phyloP scores from a whole-genome alignment of 2,797 vertebrate genomes.

The Rhynchotus rufescens region DNA sequence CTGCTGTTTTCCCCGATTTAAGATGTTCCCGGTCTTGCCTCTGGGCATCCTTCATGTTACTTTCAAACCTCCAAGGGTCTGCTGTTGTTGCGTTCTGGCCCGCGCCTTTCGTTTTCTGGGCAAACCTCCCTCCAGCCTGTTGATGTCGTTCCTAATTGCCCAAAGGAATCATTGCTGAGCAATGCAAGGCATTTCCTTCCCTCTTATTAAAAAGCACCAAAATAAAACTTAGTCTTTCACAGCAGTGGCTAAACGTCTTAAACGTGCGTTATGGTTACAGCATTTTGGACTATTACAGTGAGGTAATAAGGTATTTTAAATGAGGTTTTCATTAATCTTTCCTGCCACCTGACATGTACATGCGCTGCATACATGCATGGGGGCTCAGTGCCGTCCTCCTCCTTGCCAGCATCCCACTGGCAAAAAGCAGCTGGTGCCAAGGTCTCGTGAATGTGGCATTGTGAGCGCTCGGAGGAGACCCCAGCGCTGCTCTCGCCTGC shows the following conservation, averaged over 20 bases:
- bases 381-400: background rate
- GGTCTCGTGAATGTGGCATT: background rate
- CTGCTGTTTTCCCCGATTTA: slow-evolving; percentile 37
- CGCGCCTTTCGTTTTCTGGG: slow-evolving; percentile 33
- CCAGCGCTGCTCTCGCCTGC: background rate
- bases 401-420: background rate
- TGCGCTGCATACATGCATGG: background rate
- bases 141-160: slow-evolving; percentile 64
- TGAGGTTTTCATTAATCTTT: slow-evolving; percentile 7
- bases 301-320: slow-evolving; percentile 2
- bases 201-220: slow-evolving; percentile 66
- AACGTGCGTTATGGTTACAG: background rate
- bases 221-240: slow-evolving; percentile 53
- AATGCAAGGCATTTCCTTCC: slow-evolving; percentile 73
- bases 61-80: slow-evolving; percentile 58
- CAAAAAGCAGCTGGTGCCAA: background rate
- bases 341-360: background rate
- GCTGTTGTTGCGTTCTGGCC: slow-evolving; percentile 56
- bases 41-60: slow-evolving; percentile 43
- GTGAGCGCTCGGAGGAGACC: background rate
- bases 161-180: slow-evolving; percentile 66
- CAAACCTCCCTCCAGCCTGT: slow-evolving; percentile 58
- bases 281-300: background rate
- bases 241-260: slow-evolving; percentile 22
- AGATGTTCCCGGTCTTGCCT: slow-evolving; percentile 32